Conservation (phyloP, 1,140 invertebrate species). For the Drosophila nikananu region DNA sequence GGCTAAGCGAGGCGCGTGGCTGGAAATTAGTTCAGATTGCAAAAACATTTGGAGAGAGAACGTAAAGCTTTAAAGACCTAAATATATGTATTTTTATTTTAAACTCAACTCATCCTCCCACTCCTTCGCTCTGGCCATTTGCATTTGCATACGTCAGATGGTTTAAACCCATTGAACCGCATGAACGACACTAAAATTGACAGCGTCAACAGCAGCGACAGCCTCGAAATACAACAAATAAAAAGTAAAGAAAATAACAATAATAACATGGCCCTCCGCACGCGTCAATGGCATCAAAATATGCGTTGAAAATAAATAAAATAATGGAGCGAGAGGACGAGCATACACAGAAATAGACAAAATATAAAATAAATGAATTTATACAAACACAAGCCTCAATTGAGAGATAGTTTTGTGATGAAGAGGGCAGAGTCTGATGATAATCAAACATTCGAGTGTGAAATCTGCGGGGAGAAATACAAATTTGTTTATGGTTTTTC, state of each 20-base stretch:
- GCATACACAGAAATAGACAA: slow-evolving; percentile 27
- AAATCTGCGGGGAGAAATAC: slow-evolving; percentile 18
- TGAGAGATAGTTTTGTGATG: slow-evolving; percentile 19
- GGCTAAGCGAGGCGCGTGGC: slow-evolving; percentile 30
- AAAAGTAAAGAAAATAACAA: slow-evolving; percentile 27
- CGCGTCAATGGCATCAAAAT: slow-evolving; percentile 63
- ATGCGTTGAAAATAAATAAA: slow-evolving; percentile 64
- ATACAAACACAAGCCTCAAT: slow-evolving; percentile 47
- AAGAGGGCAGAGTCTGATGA: neutral
- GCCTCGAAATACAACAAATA: slow-evolving; percentile 18
- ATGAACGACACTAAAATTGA: slow-evolving; percentile 66
- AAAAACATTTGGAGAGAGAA: neutral
- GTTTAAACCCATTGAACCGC: slow-evolving; percentile 70
- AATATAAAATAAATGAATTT: slow-evolving; percentile 24
- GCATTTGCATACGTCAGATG: slow-evolving; percentile 57
- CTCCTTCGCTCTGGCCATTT: slow-evolving; percentile 7
- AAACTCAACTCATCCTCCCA: neutral
- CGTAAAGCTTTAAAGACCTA: neutral
- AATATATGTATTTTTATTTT: slow-evolving; percentile 8
- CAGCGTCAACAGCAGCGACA: slow-evolving; percentile 51
- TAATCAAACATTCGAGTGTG: slow-evolving; percentile 26
- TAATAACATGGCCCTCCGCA: slow-evolving; percentile 55
- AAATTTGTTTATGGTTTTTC: slow-evolving; percentile 26
- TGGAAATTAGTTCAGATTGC: slow-evolving; percentile 26
- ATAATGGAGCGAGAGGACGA: slow-evolving; percentile 11